phyloP scores from a whole-genome alignment of 2,888 invertebrate genomes.

The Aleiodes testaceus region DNA sequence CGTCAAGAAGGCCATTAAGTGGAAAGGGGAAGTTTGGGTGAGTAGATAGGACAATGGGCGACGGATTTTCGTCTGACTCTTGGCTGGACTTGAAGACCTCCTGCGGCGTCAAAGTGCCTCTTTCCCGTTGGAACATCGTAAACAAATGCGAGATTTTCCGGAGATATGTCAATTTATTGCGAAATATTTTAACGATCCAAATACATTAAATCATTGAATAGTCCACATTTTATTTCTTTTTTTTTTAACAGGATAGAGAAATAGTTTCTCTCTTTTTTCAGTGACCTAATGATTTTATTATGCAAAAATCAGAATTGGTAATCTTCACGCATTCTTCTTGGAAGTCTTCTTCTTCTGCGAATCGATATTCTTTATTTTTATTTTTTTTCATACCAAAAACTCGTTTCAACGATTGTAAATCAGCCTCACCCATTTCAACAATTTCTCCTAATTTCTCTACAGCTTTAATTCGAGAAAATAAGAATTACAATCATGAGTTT shows the following conservation, averaged over 20 bases:
- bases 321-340: slow-evolving; percentile 14
- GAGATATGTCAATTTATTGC: neutral
- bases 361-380: slow-evolving; percentile 3
- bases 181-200: neutral
- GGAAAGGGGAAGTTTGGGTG: neutral
- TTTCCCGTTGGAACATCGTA: neutral
- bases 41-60: neutral
- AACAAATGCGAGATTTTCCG: neutral
- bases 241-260: neutral
- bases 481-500: neutral
- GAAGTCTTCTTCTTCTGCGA: slow-evolving; percentile 20
- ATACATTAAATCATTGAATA: too few relatives aligned
- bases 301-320: slow-evolving; percentile 13
- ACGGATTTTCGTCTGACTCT: slow-evolving; percentile 10
- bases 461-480: neutral
- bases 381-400: slow-evolving; percentile 5
- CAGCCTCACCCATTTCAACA: slow-evolving; percentile 8
- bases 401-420: slow-evolving; percentile 11
- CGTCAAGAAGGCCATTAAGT: neutral
- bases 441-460: slow-evolving; percentile 11
- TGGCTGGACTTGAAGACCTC: slow-evolving; percentile 4
- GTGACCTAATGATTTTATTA: slow-evolving; percentile 15
- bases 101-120: neutral
- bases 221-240: too few relatives aligned
- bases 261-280: neutral